These are phyloP conservation scores for Caenorhabditis afra DNA, from an alignment of 2,888 invertebrate species.

Conservation along the genomic window DNA sequence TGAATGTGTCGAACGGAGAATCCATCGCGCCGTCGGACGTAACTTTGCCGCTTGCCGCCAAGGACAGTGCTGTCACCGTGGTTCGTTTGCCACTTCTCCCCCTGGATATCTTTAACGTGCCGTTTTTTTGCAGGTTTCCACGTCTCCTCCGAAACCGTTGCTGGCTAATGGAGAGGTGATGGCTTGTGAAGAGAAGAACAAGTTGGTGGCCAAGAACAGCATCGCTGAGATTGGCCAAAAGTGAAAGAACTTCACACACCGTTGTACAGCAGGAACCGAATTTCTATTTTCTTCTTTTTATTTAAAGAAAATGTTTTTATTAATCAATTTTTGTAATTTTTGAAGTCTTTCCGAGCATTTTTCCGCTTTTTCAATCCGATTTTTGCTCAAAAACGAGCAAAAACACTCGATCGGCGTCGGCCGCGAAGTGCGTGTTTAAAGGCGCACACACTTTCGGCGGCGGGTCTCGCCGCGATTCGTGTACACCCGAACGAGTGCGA, in stretches of 20 bases:
- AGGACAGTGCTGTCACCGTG: constrained; percentile 20
- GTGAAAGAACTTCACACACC: not conserved
- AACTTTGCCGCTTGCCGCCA: constrained; percentile 4
- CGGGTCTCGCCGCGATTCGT: constrained; percentile 46
- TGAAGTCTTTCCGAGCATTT: not conserved
- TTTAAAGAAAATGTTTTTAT: not conserved
- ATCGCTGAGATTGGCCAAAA: not conserved
- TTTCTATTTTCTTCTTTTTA: not conserved
- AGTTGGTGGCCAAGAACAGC: constrained; percentile 3
- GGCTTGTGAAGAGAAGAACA: not conserved
- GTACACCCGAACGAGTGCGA: constrained; percentile 27
- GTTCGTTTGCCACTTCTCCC: not conserved
- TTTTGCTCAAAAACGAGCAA: not conserved
- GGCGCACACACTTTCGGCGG: constrained; percentile 41
- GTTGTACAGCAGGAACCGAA: too few species aligned
- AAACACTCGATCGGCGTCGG: not conserved
- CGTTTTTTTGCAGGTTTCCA: not conserved
- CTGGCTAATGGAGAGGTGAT: not conserved
- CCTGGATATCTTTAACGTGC: not conserved
- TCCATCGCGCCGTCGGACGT: constrained; percentile 8
- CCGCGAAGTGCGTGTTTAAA: constrained; percentile 28
- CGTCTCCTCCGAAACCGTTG: not conserved
- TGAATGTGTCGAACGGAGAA: constrained; percentile 22
- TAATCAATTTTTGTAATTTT: too few species aligned
- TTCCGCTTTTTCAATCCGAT: not conserved